These are phyloP conservation scores for Brassicogethes aeneus DNA, from an alignment of 2,888 invertebrate genomes.

Conservation along the genomic window DNA sequence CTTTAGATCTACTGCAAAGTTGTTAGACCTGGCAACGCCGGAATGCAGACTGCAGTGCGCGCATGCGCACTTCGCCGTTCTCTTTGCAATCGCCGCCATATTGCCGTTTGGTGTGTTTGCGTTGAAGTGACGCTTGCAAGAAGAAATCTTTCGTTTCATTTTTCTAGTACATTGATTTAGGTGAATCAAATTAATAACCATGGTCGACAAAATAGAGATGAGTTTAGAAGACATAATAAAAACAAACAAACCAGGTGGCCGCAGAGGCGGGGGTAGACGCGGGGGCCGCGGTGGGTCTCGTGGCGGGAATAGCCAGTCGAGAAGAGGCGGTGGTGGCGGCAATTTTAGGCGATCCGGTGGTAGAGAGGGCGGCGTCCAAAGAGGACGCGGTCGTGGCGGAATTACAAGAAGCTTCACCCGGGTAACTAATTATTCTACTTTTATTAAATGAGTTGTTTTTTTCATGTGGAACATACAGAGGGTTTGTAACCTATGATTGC, in stretches of 20 bases:
- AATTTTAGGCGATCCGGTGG: constrained; percentile 23
- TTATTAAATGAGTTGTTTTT: constrained; percentile 13
- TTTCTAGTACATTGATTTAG: constrained; percentile 1
- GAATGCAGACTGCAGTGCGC: not conserved
- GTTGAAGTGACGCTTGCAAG: constrained; percentile 4
- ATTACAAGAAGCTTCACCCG: constrained; percentile 60
- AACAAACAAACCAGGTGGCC: constrained; percentile 62
- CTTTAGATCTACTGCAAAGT: no score
- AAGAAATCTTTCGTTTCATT: no score
- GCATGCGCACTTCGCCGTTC: not conserved
- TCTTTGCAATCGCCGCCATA: constrained; percentile 1
- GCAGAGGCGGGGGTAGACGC: constrained; percentile 47
- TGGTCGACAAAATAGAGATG: constrained; percentile 95
- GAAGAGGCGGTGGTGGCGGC: constrained; percentile 34
- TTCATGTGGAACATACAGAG: constrained; percentile 16
- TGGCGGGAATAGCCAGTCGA: constrained; percentile 24
- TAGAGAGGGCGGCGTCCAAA: constrained; percentile 41
- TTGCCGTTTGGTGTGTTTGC: not conserved
- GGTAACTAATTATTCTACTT: constrained; percentile 46
- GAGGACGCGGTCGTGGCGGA: constrained; percentile 66
- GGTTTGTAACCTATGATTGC: constrained; percentile 10
- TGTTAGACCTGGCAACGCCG: no score
- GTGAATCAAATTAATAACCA: constrained; percentile 51
- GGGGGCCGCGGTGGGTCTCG: constrained; percentile 35
- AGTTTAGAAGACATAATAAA: constrained; percentile 96